phyloP scores from a whole-genome alignment of 2,888 invertebrate species.

The Sinodicranocentrus sp. region DNA sequence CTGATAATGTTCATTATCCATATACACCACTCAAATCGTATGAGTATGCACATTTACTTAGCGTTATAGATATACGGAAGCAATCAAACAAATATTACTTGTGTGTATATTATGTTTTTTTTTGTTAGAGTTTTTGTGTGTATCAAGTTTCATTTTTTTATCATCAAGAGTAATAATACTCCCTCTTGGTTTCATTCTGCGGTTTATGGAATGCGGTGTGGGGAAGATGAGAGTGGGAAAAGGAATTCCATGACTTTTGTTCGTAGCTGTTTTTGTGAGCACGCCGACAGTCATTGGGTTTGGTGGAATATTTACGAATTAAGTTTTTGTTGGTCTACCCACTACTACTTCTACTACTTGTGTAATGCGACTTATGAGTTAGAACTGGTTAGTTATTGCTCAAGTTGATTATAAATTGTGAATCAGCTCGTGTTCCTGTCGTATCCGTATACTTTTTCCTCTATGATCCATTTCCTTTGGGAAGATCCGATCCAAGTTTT shows the following conservation, averaged over 20 bases:
- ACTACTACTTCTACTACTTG: not conserved
- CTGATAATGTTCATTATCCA: too few relatives aligned
- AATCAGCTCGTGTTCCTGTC: constrained; percentile 54
- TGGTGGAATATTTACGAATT: constrained; percentile 11
- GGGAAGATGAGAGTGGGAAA: constrained; percentile 54
- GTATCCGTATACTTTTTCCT: not conserved
- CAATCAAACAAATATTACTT: too few relatives aligned
- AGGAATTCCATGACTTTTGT: constrained; percentile 51
- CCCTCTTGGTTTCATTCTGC: too few relatives aligned
- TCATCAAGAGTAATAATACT: too few relatives aligned
- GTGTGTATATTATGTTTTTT: constrained; percentile 40
- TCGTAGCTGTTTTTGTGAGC: constrained; percentile 27
- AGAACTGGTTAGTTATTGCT: constrained; percentile 30
- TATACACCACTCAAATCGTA: too few relatives aligned
- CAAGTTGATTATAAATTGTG: constrained; percentile 60
- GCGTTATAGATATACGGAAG: too few relatives aligned
- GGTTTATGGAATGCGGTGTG: constrained; percentile 49
- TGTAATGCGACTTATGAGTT: not conserved
- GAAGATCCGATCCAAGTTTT: not conserved
- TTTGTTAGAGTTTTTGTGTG: constrained; percentile 34
- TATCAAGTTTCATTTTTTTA: not conserved
- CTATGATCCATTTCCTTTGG: not conserved
- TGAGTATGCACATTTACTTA: too few relatives aligned
- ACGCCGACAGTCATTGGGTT: constrained; percentile 24
- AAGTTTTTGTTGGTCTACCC: not conserved